A percentile compares a stretch with the other conserved stretches of the same genome.
phyloP scores from a whole-genome alignment of 2,888 invertebrate species.

The Microplitis deprimator region DNA sequence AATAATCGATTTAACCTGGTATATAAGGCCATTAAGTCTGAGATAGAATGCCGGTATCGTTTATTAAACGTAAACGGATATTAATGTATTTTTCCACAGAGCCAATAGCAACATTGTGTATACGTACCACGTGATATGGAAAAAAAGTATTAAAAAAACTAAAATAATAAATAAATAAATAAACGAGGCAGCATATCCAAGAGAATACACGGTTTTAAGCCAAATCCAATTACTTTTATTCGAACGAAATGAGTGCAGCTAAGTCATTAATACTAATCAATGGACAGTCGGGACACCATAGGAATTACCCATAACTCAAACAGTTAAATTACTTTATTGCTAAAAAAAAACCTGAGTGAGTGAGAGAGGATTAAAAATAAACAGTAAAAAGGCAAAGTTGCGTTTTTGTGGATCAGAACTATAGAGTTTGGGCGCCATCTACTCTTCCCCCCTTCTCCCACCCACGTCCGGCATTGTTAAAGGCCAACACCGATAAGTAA shows the following conservation, averaged over 20 bases:
- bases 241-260: conserved; percentile 72
- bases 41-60: conserved; percentile 65
- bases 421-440: conserved; percentile 38
- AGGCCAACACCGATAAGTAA: conserved; percentile 70
- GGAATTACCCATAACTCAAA: conserved; percentile 71
- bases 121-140: background rate
- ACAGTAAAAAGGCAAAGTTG: conserved; percentile 51
- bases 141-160: background rate
- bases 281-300: conserved; percentile 61
- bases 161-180: conserved; percentile 14
- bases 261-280: conserved; percentile 73
- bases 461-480: conserved; percentile 62
- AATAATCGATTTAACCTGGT: conserved; percentile 63
- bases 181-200: conserved; percentile 24
- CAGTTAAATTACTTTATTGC: conserved; percentile 71
- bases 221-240: conserved; percentile 72
- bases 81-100: conserved; percentile 71
- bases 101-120: conserved; percentile 42
- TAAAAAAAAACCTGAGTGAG: conserved; percentile 61
- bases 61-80: conserved; percentile 72
- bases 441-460: conserved; percentile 48
- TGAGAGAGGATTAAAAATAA: conserved; percentile 22
- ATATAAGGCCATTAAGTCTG: conserved; percentile 67
- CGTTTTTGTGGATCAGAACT: conserved; percentile 60
- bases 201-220: conserved; percentile 64